Base-by-base conservation (phyloP, 2,113 vertebrate species). In the Planiliza haematocheilus region DNA sequence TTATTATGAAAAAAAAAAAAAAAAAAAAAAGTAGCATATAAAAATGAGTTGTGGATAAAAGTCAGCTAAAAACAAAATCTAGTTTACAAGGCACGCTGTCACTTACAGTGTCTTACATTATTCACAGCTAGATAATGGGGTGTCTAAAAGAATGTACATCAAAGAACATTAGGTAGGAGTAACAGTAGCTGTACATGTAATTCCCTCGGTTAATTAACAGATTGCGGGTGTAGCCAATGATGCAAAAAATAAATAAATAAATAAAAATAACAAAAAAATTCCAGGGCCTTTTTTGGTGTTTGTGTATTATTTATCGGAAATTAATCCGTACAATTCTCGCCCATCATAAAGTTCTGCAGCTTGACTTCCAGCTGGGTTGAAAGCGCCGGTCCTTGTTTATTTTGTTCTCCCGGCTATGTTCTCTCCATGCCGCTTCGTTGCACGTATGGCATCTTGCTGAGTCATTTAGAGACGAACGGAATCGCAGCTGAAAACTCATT, bases 401-500 rank as follows among this genome's bases (percentile, higher is more conserved):
- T 57, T 30, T 55, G 46, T 56, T 52, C 45, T 68, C 51, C 21
- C 30, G 48, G 45, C 21, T 45, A 62, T 16, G 45, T 78, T 68
- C 34, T 69, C 53, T 48, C 39, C 42, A 71, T 42, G 45, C 14
- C 0, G 13, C 74, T 78, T 65, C 13, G 6, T 39, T 77, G 57
- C 76, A 70, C 14, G 24, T 41, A 64, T 65, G 63, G 55, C 72
- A 73, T 82, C 58, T 75, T 45, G 57, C 79, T 82, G 69, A 84
- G 63, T 76, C 75, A 83, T 82, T 85, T 51, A 39, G 24, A 73
- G 70, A 43, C 53, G 45, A 71, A 73, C 52, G 42, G 45, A 72
- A 72, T 70, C 63, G 52, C 55, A 73, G 60, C 70, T 82, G 68
- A 71, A 70, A 82, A 77, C 50, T 75, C 45, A 74, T 82, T 73